phyloP scores from a whole-genome alignment of 2,888 invertebrate species.

The Glaucopsyche alexis region DNA sequence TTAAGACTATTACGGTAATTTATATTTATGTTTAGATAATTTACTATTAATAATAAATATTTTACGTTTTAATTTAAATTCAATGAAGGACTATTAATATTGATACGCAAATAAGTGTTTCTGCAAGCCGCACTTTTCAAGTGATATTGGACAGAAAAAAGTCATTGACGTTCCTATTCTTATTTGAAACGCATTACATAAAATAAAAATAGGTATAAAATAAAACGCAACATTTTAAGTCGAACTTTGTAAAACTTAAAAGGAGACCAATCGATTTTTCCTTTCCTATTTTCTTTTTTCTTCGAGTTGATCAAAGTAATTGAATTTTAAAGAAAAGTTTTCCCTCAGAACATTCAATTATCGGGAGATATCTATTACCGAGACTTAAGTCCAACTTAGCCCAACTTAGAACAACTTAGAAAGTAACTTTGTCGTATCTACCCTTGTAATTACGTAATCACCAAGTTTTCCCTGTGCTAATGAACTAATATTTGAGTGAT shows the following conservation, averaged over 20 bases:
- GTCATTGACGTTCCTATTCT: too few relatives aligned
- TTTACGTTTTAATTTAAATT: too few relatives aligned
- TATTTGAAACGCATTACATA: too few relatives aligned
- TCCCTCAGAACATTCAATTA: constrained; percentile 20
- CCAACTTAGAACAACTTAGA: constrained; percentile 23
- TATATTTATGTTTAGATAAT: too few relatives aligned
- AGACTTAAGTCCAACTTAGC: constrained; percentile 22
- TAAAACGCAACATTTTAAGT: neutral
- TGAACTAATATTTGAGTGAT: neutral
- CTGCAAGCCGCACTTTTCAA: too few relatives aligned
- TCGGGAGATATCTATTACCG: constrained; percentile 28
- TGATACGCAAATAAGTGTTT: too few relatives aligned
- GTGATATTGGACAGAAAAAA: too few relatives aligned
- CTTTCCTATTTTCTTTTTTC: constrained; percentile 4
- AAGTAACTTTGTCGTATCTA: constrained; percentile 17
- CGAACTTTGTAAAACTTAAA: neutral
- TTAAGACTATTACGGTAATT: too few relatives aligned
- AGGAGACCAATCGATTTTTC: neutral
- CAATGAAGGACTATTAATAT: too few relatives aligned
- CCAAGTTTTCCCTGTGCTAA: neutral
- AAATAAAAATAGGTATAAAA: too few relatives aligned
- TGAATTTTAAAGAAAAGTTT: constrained; percentile 24
- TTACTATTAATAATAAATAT: too few relatives aligned
- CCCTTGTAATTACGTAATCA: constrained; percentile 16
- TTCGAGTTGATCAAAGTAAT: constrained; percentile 24